Percentiles rank a stretch among this genome's conserved stretches.
These are phyloP conservation scores for Gallirallus australis DNA, from an alignment of 2,797 vertebrate species.

Conservation along the genomic window DNA sequence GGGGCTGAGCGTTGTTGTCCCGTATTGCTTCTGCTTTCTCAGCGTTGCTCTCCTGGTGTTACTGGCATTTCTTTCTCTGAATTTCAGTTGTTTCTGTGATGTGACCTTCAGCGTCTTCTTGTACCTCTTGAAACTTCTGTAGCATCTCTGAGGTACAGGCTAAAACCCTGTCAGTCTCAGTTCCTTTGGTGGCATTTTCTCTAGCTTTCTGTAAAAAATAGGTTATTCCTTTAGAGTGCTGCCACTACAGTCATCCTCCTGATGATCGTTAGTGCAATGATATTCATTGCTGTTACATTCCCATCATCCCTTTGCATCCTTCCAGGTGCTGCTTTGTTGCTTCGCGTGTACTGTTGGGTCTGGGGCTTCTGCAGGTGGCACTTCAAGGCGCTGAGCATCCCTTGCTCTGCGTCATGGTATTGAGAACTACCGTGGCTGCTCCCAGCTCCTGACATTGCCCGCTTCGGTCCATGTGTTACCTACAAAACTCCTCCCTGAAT, in stretches of 20 bases:
- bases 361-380: not conserved
- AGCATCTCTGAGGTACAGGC: not conserved
- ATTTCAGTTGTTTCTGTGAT: not conserved
- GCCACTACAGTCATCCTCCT: not conserved
- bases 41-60: not conserved
- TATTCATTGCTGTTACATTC: not conserved
- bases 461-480: rapidly evolving
- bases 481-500: not conserved
- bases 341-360: rapidly evolving
- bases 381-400: rapidly evolving
- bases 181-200: not conserved
- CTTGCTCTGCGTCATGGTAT: rapidly evolving
- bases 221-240: not conserved
- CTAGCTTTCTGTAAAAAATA: not conserved
- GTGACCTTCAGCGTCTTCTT: not conserved
- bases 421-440: not conserved
- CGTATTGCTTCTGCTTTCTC: not conserved
- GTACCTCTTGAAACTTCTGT: not conserved
- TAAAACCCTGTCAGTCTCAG: not conserved
- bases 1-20: not conserved
- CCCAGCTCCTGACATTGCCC: not conserved
- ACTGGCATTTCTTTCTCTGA: not conserved
- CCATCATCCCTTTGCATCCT: not conserved
- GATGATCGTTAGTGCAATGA: not conserved
- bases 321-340: not conserved